phyloP scores from a whole-genome alignment of 2,797 vertebrate species.

The Neomorphus geoffroyi region DNA sequence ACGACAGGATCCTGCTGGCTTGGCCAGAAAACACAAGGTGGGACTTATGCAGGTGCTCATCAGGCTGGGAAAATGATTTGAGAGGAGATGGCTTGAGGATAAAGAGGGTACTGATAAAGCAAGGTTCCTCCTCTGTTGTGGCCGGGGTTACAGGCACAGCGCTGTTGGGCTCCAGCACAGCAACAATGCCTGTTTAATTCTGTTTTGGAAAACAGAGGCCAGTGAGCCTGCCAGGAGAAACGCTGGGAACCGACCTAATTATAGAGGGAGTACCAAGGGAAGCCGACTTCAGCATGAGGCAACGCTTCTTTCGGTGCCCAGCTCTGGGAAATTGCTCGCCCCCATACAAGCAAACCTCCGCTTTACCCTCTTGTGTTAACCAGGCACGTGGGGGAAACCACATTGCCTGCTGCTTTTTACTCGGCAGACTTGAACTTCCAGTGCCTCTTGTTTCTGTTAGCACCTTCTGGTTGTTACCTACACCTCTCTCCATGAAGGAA shows the following conservation, averaged over 20 bases:
- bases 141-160: neutral
- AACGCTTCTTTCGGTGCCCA: neutral
- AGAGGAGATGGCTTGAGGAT: neutral
- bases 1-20: neutral
- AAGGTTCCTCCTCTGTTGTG: neutral
- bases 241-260: conserved; percentile 13
- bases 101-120: neutral
- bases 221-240: neutral
- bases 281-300: neutral
- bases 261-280: neutral
- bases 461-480: neutral
- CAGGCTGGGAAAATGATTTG: neutral
- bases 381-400: neutral
- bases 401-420: neutral
- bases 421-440: neutral
- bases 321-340: neutral
- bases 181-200: neutral
- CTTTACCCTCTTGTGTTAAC: neutral
- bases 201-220: neutral
- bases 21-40: neutral
- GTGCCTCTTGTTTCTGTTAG: neutral
- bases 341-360: neutral
- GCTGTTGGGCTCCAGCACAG: neutral
- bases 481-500: neutral
- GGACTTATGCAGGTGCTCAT: neutral